Base-by-base conservation (phyloP, 2,113 vertebrate genomes). In the Ochotona princeps region DNA sequence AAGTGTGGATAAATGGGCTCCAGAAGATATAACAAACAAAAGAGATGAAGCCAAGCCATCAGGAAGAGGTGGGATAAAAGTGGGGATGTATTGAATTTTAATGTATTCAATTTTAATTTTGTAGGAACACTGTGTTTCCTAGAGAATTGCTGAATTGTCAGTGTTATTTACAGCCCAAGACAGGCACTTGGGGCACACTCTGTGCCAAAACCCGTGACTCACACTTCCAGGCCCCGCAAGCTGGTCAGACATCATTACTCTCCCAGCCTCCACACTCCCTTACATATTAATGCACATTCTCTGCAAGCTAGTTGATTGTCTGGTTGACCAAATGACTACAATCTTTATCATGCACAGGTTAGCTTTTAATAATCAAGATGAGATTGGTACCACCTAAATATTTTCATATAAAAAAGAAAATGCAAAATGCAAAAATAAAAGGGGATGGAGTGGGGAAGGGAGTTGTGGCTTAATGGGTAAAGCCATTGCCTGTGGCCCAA, bases 81-180 rank as follows among this genome's bases (percentile, higher is more conserved):
- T 30, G 17, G n/a, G 80, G 60, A 61, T 57, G 73, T 91, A 88
- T 61, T 73, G 83, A 83, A n/a, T n/a, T n/a, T 80, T 70, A 87
- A 78, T 83, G 79, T 67, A 74, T 74, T 32, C 72, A 89, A 44
- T 57, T 89, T 83, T 65, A 76, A 73, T 65, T 93, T 95, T 89
- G 60, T 94, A 96, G 84, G 94, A 94, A 96, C 91, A 92, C 67
- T 51, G 15, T 91, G 89, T 78, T 92, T 95, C 76, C 83, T 9
- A 20, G 63, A 86, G 57, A 80, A 92, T 57, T 87, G 83, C 66
- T 83, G 94, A 91, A 28, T 13, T 26, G 67, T 83, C 65, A 23
- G 38, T 28, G 28, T 89, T 92, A 89, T 91, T 95, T 91, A 83
- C 91, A 80, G 44, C 49, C 61, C 14, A 38, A 30, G 21, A 47